Evolutionary conservation across 2,888 invertebrate genomes (phyloP).

Genomic region (Leistus spinibarbis): DNA sequence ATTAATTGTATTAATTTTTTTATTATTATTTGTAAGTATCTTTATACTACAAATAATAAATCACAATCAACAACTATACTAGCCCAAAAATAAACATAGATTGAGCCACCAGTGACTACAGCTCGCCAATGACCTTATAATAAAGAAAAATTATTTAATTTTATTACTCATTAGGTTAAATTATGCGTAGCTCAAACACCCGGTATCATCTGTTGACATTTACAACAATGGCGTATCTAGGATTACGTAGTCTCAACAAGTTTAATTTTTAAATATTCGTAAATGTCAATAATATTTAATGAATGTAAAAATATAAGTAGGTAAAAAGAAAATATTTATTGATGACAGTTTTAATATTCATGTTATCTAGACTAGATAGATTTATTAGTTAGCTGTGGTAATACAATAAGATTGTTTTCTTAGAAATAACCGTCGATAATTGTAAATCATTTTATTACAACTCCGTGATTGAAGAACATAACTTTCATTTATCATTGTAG

Average conservation of each 20-base stretch:
- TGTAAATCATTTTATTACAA: neutral
- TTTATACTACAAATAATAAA: too few relatives aligned
- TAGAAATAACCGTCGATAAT: neutral
- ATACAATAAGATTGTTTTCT: neutral
- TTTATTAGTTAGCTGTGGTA: neutral
- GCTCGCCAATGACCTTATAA: too few relatives aligned
- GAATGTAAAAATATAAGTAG: neutral
- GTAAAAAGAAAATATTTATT: neutral
- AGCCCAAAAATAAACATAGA: too few relatives aligned
- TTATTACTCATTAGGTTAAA: neutral
- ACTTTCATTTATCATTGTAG: neutral
- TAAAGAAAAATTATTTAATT: too few relatives aligned
- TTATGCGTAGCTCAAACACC: neutral
- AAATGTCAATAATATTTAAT: neutral
- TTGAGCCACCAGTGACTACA: too few relatives aligned
- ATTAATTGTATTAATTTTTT: too few relatives aligned
- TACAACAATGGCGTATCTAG: neutral
- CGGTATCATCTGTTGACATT: neutral
- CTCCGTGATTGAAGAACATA: neutral
- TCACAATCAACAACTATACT: too few relatives aligned
- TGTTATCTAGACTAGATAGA: neutral
- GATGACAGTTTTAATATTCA: neutral
- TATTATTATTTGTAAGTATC: too few relatives aligned
- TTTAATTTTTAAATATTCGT: neutral
- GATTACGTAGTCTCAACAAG: neutral